Percentiles rank a stretch among this genome's conserved stretches.
Conservation (phyloP, 2,113 vertebrate genomes). For the Garra rufa region DNA sequence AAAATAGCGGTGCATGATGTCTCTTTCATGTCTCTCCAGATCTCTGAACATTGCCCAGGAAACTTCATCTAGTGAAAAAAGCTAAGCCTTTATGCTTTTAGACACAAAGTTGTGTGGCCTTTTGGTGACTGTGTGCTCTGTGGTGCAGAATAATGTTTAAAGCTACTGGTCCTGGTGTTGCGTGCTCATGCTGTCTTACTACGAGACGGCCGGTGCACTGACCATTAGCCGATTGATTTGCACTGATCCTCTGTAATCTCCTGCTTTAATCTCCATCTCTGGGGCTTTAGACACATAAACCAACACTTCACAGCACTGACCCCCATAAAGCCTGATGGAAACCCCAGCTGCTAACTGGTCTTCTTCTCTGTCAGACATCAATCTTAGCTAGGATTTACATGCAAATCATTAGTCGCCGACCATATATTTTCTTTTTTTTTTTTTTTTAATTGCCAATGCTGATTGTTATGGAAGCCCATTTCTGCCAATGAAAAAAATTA, state of each 20-base stretch:
- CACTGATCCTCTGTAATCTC: neutral
- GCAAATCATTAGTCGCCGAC: neutral
- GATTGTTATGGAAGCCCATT: too few relatives aligned
- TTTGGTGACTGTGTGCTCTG: neutral
- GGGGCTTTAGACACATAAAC: constrained; percentile 14
- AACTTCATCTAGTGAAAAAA: neutral
- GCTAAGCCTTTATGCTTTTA: neutral
- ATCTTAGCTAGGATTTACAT: neutral
- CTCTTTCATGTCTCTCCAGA: neutral
- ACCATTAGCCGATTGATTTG: constrained; percentile 36
- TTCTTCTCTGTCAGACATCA: neutral
- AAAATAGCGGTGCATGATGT: neutral
- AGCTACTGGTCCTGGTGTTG: constrained; percentile 12
- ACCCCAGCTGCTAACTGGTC: neutral
- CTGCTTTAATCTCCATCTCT: constrained; percentile 16
- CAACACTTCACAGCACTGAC: constrained; percentile 32
- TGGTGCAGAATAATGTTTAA: neutral
- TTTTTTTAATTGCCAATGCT: too few relatives aligned
- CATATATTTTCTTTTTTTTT: neutral
- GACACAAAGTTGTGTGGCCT: neutral
- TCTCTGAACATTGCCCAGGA: neutral
- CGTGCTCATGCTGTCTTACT: neutral
- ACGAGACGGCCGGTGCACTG: neutral
- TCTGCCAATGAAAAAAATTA: too few relatives aligned
- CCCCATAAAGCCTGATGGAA: constrained; percentile 11